phyloP scores from a whole-genome alignment of 2,113 vertebrate genomes.

The Nannospalax galili region DNA sequence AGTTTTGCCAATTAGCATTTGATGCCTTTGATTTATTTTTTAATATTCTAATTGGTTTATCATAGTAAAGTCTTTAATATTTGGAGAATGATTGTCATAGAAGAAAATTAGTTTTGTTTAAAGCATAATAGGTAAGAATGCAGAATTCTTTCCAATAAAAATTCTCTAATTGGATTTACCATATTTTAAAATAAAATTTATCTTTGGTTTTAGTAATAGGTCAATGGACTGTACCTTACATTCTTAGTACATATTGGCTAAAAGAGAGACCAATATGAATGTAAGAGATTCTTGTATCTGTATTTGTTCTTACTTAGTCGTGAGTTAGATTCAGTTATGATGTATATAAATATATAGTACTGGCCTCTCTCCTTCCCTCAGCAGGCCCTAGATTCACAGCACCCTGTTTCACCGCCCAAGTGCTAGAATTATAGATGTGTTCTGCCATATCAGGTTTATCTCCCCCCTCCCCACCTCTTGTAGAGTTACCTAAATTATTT shows the following conservation, averaged over 20 bases:
- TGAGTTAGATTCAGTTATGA: no score
- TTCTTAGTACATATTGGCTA: conserved; percentile 10
- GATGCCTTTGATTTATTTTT: conserved; percentile 11
- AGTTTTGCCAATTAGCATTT: conserved; percentile 25
- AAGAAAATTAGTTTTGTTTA: conserved; percentile 44
- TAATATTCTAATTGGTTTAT: conserved; percentile 5
- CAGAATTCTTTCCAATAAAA: conserved; percentile 35
- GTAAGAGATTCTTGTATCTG: not conserved
- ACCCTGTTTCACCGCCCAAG: not conserved
- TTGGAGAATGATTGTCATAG: no score
- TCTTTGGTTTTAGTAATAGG: conserved; percentile 12
- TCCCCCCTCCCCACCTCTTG: no score
- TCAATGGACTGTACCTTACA: not conserved
- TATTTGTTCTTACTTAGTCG: no score
- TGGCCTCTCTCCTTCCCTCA: not conserved
- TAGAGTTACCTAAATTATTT: no score
- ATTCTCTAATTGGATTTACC: not conserved
- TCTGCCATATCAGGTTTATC: not conserved
- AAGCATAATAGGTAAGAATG: conserved; percentile 31
- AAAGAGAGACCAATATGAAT: not conserved
- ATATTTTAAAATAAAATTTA: not conserved
- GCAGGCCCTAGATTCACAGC: not conserved
- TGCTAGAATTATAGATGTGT: not conserved
- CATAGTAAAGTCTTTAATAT: conserved; percentile 22
- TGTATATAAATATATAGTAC: no score